Conservation (phyloP, 2,797 vertebrate genomes). For the Syndactyla subalaris region DNA sequence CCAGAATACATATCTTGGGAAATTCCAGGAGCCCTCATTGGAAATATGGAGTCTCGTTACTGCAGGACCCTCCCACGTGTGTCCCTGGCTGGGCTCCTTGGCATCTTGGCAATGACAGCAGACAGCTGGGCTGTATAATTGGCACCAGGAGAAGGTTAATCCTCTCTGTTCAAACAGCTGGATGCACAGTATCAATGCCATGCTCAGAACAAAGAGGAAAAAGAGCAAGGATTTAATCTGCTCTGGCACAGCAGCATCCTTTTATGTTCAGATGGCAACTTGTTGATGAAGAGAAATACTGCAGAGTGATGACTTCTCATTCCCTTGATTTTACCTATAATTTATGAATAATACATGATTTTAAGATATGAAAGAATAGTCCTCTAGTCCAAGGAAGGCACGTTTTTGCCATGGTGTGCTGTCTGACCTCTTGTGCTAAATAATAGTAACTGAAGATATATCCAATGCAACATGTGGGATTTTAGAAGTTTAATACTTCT, state of each 20-base stretch:
- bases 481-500: not conserved
- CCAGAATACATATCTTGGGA: not conserved
- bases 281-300: constrained; percentile 9
- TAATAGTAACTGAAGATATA: not conserved
- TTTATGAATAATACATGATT: not conserved
- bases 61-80: not conserved
- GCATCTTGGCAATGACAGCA: not conserved
- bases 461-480: not conserved
- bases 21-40: not conserved
- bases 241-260: not conserved
- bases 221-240: not conserved
- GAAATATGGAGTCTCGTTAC: not conserved
- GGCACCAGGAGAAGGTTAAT: not conserved
- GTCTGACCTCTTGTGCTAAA: not conserved
- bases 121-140: not conserved
- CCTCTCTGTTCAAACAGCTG: not conserved
- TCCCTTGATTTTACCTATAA: not conserved
- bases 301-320: not conserved
- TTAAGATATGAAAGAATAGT: not conserved
- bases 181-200: rapidly evolving
- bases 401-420: not conserved
- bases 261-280: not conserved
- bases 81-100: not conserved
- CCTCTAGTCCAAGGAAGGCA: not conserved
- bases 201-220: not conserved